phyloP scores from a whole-genome alignment of 2,888 invertebrate genomes.

The Scelioninae gen. 2 region DNA sequence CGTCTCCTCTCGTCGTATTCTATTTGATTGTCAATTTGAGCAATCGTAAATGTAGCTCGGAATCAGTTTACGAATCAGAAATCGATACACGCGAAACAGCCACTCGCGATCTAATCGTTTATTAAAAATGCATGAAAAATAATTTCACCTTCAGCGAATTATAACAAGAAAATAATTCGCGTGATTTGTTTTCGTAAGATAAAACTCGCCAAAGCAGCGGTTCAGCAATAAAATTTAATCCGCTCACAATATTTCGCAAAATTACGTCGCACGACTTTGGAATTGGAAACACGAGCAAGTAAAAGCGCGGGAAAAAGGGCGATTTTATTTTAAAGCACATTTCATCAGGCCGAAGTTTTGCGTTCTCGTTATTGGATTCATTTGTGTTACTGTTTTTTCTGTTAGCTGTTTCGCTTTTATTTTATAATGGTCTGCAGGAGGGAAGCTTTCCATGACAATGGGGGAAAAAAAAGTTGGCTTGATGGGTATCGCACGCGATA shows the following conservation, averaged over 20 bases:
- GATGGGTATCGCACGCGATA: slow-evolving; percentile 61
- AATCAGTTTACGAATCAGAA: background rate
- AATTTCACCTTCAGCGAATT: too few species aligned
- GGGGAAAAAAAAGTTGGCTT: slow-evolving; percentile 51
- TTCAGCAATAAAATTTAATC: slow-evolving; percentile 8
- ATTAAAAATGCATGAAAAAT: too few species aligned
- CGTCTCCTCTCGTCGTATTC: slow-evolving; percentile 54
- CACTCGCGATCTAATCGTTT: background rate
- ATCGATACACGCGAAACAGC: background rate
- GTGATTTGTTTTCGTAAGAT: background rate
- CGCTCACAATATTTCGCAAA: slow-evolving; percentile 32
- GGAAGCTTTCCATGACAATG: slow-evolving; percentile 56
- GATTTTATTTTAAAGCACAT: slow-evolving; percentile 41
- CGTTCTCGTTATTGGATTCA: slow-evolving; percentile 49
- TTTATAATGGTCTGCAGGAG: slow-evolving; percentile 48
- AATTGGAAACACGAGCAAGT: slow-evolving; percentile 21
- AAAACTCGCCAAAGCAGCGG: background rate
- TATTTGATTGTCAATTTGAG: slow-evolving; percentile 15
- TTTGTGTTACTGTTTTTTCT: slow-evolving; percentile 39
- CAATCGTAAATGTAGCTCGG: background rate
- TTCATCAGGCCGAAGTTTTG: slow-evolving; percentile 42
- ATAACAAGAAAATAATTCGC: too few species aligned
- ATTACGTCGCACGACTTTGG: slow-evolving; percentile 20
- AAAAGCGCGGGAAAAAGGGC: slow-evolving; percentile 14
- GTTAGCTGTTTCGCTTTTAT: slow-evolving; percentile 39